Evolutionary conservation across 2,888 invertebrate genomes (phyloP).

Genomic region (Cephus pygmeus): DNA sequence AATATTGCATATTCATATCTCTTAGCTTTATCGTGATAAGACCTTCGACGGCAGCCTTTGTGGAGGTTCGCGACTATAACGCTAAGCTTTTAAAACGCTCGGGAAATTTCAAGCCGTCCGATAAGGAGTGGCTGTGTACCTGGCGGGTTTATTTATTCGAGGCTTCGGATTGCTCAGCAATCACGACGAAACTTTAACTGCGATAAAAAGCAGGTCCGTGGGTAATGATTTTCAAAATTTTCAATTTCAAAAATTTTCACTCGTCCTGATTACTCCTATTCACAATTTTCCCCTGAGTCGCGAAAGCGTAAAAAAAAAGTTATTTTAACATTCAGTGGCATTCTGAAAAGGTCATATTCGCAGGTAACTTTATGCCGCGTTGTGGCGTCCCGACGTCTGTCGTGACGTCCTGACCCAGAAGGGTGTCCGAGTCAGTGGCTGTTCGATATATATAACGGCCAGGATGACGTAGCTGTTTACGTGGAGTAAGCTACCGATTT

Average conservation of each 20-base stretch:
- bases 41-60: slow-evolving; percentile 17
- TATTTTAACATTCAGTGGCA: slow-evolving; percentile 1
- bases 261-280: background rate
- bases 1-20: slow-evolving; percentile 37
- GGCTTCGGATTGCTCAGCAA: background rate
- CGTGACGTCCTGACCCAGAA: slow-evolving; percentile 9
- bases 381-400: background rate
- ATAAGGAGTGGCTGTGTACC: background rate
- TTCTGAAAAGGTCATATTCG: slow-evolving; percentile 5
- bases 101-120: background rate
- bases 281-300: background rate
- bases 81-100: background rate
- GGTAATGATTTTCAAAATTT: background rate
- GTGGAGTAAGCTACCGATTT: background rate
- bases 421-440: background rate
- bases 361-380: slow-evolving; percentile 7
- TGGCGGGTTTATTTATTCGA: background rate
- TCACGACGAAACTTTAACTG: background rate
- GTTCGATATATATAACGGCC: background rate
- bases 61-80: background rate
- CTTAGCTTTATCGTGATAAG: slow-evolving; percentile 30
- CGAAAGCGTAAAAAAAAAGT: background rate
- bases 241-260: background rate
- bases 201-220: background rate
- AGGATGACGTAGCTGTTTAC: background rate